Base-by-base conservation (phyloP, 30 jellyfish, hydroid and myxozoan species). In the Euphysa ruthae region DNA sequence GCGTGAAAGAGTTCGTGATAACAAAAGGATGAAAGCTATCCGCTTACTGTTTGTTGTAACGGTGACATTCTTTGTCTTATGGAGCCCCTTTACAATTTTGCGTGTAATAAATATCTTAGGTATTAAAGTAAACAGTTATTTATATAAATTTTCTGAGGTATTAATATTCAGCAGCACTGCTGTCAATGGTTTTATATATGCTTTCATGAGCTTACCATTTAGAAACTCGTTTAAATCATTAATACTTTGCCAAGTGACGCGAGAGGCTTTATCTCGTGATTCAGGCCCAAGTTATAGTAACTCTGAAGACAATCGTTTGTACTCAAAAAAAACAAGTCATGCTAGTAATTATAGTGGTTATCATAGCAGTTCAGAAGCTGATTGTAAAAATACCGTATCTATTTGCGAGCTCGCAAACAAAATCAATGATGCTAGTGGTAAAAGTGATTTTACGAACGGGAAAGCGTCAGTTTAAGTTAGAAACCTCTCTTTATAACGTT, bases 171-270 rank as follows among this genome's bases (percentile, higher is more conserved):
- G 93, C 79, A 78, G 94, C 51, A 87, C 97, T 3, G 97, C 97
- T 8, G 94, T 79, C 56, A 87, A 87, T 57, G 93, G 94, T 1
- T 33, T 87, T 30, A 87, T 87, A 4, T 87, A 87, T 73, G 97
- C 94, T 25, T 73, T 87, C 35, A 78, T 79, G 93, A 87, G 97
- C 30, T 89, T 84, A 33, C 97, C 92, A 50, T 87, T 87, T 62
- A 65, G 93, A 49, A 81, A 77, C 13, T 66, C 92, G 56, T 87
- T 87, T 65, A 79, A 52, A 50, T 60, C 63, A 21, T 32, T 79
- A 24, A 24, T 87, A 51, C 82, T 78, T 27, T 87, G 94, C 24
- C 80, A 29, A 28, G 32, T 28, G 7, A 30, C 30, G 24, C 43
- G 77, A 7, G 74, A 68, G 10, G 27, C 50, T 22, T 29, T 22